Percentiles rank a stretch among this genome's conserved stretches.
phyloP scores from a whole-genome alignment of 2,797 vertebrate genomes.

The Anguilla pacifica region DNA sequence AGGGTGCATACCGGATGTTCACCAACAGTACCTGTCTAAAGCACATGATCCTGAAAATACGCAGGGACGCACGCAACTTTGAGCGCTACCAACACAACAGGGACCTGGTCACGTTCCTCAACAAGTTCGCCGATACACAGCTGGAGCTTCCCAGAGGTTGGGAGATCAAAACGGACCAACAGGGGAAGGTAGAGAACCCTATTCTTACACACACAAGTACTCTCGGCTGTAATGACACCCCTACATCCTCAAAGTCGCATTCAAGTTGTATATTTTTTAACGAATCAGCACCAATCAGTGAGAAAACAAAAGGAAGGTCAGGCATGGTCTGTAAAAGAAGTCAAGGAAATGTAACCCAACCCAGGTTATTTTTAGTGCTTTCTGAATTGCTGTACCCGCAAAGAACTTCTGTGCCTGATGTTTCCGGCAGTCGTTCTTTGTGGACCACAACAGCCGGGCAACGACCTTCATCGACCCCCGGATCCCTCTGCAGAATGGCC shows the following conservation, averaged over 20 bases:
- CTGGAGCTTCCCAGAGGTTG: conserved; percentile 93
- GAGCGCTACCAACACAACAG: conserved; percentile 97
- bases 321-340: not conserved
- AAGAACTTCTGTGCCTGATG: not conserved
- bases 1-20: conserved; percentile 95
- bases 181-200: conserved; percentile 84
- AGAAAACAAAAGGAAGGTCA: not conserved
- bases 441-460: conserved; percentile 95
- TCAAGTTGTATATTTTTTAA: too few relatives aligned
- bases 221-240: not conserved
- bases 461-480: conserved; percentile 97
- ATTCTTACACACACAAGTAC: not conserved
- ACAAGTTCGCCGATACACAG: conserved; percentile 90
- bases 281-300: not conserved
- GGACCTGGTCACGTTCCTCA: conserved; percentile 95
- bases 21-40: conserved; percentile 96
- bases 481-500: conserved; percentile 92
- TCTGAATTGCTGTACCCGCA: not conserved
- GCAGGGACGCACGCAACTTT: conserved; percentile 93
- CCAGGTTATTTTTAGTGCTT: not conserved
- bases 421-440: conserved; percentile 88
- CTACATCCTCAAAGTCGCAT: not conserved
- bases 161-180: conserved; percentile 96
- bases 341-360: not conserved
- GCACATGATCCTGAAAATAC: conserved; percentile 97